These are phyloP conservation scores for Drosophila mojavensis DNA, from an alignment of 1,140 invertebrate genomes.

Conservation along the genomic window DNA sequence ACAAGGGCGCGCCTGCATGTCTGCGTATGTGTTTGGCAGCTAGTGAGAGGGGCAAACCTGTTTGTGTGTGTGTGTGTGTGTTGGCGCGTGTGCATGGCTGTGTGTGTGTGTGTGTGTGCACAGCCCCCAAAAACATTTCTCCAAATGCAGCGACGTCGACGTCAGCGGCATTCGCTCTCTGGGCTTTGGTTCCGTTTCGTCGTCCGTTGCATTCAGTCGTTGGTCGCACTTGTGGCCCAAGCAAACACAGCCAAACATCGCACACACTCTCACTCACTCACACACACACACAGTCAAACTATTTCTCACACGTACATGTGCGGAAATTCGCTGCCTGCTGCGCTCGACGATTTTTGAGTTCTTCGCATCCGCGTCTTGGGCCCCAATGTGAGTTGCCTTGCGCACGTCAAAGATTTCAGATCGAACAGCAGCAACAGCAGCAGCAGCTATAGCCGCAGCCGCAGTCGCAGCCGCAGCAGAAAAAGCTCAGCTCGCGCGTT, in stretches of 20 bases:
- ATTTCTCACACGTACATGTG: slow-evolving; percentile 20
- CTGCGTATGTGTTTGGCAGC: slow-evolving; percentile 31
- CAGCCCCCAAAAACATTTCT: slow-evolving; percentile 77
- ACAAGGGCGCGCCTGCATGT: slow-evolving; percentile 62
- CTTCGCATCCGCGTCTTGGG: slow-evolving; percentile 79
- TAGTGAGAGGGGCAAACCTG: slow-evolving; percentile 34
- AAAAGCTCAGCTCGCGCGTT: slow-evolving; percentile 58
- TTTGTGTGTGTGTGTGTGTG: not conserved
- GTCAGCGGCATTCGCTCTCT: slow-evolving; percentile 54
- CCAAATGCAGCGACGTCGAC: slow-evolving; percentile 69
- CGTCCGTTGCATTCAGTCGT: slow-evolving; percentile 53
- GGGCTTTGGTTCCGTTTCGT: slow-evolving; percentile 62
- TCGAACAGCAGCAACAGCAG: slow-evolving; percentile 64
- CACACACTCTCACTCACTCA: slow-evolving; percentile 37
- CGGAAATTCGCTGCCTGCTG: slow-evolving; percentile 34
- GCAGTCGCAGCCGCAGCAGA: slow-evolving; percentile 24
- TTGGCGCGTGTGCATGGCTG: slow-evolving; percentile 32
- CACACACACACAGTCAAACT: slow-evolving; percentile 18
- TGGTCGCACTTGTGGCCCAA: slow-evolving; percentile 40
- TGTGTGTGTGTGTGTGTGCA: slow-evolving; percentile 28
- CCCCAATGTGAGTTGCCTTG: slow-evolving; percentile 76
- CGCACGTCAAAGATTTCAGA: slow-evolving; percentile 80
- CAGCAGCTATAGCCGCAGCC: slow-evolving; percentile 36
- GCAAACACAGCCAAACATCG: slow-evolving; percentile 64
- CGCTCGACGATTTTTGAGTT: slow-evolving; percentile 69